A percentile compares a stretch with the other conserved stretches of the same genome.
Evolutionary conservation across 2,888 invertebrate genomes (phyloP).

Genomic region (Dicycla oo): DNA sequence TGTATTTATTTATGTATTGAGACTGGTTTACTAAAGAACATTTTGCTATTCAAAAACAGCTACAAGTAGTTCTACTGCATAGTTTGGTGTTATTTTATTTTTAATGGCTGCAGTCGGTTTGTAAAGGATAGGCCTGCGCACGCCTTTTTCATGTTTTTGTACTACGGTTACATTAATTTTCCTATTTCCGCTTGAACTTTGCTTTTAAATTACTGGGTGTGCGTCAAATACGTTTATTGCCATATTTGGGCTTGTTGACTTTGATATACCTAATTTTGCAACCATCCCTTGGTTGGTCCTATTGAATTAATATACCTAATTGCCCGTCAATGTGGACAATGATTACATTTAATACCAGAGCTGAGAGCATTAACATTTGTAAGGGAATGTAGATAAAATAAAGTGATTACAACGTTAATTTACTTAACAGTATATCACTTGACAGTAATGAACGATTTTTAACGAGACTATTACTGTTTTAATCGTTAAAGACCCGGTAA

Average conservation of each 20-base stretch:
- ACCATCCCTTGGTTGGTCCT: not conserved
- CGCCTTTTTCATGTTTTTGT: constrained; percentile 56
- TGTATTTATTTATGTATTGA: constrained; percentile 34
- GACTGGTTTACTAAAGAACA: constrained; percentile 22
- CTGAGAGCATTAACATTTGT: not conserved
- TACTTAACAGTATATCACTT: constrained; percentile 28
- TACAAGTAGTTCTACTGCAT: constrained; percentile 25
- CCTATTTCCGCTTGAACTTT: constrained; percentile 32
- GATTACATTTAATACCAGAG: not conserved
- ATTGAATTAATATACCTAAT: not conserved
- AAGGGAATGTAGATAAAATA: constrained; percentile 10
- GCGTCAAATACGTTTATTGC: not conserved
- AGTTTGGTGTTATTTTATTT: constrained; percentile 29
- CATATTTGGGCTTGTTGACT: not conserved
- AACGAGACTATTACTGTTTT: constrained; percentile 56
- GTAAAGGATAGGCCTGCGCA: constrained; percentile 24
- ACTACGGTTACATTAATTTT: constrained; percentile 26
- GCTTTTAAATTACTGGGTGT: constrained; percentile 10
- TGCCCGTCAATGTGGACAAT: not conserved
- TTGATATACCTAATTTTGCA: constrained; percentile 2
- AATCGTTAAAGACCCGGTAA: constrained; percentile 44
- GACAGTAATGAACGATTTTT: constrained; percentile 52
- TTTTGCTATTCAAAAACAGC: constrained; percentile 34
- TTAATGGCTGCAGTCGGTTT: constrained; percentile 14
- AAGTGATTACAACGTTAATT: constrained; percentile 5